These are phyloP conservation scores for Orthonyx spaldingii DNA, from an alignment of 2,113 vertebrate species.

Conservation along the genomic window DNA sequence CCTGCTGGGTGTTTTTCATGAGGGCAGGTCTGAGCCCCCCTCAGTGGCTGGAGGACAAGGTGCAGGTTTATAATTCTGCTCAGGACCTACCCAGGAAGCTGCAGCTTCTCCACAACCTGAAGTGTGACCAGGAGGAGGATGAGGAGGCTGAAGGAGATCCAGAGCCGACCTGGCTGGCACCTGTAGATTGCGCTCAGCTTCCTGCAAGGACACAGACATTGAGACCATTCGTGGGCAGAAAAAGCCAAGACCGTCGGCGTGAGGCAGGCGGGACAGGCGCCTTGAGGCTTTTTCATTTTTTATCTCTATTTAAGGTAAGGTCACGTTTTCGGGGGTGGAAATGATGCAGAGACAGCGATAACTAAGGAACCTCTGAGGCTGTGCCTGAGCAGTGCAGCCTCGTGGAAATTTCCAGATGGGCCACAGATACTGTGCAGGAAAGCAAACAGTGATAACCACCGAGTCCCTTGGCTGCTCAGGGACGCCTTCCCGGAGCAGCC, in stretches of 20 bases:
- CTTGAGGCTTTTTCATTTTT: not conserved
- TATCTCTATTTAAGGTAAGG: not conserved
- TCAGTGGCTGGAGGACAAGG: not conserved
- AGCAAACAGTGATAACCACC: not conserved
- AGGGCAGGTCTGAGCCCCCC: not conserved
- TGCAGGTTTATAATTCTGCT: not conserved
- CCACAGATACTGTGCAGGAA: not conserved
- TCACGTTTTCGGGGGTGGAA: not conserved
- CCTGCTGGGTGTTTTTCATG: not conserved
- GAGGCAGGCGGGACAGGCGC: not conserved
- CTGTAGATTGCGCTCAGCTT: constrained; percentile 33
- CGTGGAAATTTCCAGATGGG: constrained; percentile 37
- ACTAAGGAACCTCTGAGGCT: not conserved
- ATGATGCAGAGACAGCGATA: not conserved
- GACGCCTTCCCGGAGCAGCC: fast-evolving
- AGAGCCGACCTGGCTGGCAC: constrained; percentile 38
- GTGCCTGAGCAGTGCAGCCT: not conserved
- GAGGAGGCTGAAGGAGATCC: constrained; percentile 53
- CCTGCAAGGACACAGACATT: not conserved
- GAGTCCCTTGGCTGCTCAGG: not conserved
- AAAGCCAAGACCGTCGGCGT: not conserved
- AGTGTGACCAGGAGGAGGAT: constrained; percentile 21
- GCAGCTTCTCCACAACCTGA: constrained; percentile 43
- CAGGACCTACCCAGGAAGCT: constrained; percentile 24
- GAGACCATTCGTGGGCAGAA: not conserved